Conservation (phyloP, 37 sponge, comb jelly and placozoan species). For the Eunapius fragilis region DNA sequence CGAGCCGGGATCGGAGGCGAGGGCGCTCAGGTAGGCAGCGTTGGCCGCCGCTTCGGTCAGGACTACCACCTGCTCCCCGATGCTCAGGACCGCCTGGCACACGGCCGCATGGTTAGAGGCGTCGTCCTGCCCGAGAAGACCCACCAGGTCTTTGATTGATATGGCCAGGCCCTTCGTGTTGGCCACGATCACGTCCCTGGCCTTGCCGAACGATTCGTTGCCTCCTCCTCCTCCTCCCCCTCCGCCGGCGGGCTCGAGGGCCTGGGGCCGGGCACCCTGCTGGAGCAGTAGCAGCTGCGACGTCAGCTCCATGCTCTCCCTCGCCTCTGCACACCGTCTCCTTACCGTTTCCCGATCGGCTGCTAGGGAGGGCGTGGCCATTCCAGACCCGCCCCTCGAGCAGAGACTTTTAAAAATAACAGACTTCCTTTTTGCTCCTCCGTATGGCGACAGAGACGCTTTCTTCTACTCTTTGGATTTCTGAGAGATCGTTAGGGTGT, state of each 20-base stretch:
- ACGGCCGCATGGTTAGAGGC: conserved; percentile 9
- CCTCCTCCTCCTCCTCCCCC: too few relatives aligned
- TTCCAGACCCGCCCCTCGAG: background rate
- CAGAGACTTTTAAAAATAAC: background rate
- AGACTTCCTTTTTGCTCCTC: too few relatives aligned
- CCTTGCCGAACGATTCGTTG: conserved; percentile 35
- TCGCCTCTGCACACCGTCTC: background rate
- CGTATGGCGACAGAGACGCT: background rate
- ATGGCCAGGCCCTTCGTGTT: conserved; percentile 74
- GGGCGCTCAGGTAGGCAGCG: conserved; percentile 68
- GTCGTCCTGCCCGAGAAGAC: conserved; percentile 34
- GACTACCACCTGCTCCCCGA: conserved; percentile 63
- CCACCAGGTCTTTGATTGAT: conserved; percentile 44
- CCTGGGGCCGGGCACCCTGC: background rate
- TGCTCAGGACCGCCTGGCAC: background rate
- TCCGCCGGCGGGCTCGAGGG: conserved; percentile 55
- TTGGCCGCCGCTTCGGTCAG: conserved; percentile 83
- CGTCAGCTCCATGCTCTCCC: background rate
- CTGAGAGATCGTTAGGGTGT: background rate
- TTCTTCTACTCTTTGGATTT: background rate
- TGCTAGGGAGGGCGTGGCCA: background rate
- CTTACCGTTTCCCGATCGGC: background rate
- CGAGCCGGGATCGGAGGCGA: conserved; percentile 34
- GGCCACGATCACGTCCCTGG: conserved; percentile 66
- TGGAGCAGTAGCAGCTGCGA: background rate